Conservation (phyloP, 2,888 invertebrate genomes). For the Xestia xanthographa region DNA sequence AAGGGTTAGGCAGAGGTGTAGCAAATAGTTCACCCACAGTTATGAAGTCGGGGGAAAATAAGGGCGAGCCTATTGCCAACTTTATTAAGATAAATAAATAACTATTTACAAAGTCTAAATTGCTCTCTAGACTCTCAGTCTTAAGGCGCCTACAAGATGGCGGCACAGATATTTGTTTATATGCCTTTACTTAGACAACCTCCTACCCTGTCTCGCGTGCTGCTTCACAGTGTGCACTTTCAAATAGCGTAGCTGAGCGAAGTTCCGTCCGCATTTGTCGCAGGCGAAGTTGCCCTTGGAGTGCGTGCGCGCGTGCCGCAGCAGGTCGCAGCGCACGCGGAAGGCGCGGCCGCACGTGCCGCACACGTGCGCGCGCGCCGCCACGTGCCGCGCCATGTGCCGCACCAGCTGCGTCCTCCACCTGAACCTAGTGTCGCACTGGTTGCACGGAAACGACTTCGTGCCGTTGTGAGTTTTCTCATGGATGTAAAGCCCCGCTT, state of each 20-base stretch:
- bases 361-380: constrained; percentile 82
- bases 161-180: neutral
- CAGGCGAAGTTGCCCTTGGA: constrained; percentile 82
- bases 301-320: constrained; percentile 89
- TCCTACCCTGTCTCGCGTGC: constrained; percentile 64
- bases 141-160: neutral
- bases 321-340: constrained; percentile 84
- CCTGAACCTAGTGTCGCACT: constrained; percentile 84
- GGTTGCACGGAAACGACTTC: constrained; percentile 69
- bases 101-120: neutral
- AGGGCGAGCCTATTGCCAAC: neutral
- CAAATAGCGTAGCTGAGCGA: constrained; percentile 89
- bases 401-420: constrained; percentile 85
- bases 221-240: constrained; percentile 84
- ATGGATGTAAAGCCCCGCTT: constrained; percentile 88
- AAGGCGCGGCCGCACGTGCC: constrained; percentile 87
- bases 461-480: constrained; percentile 78
- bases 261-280: constrained; percentile 83
- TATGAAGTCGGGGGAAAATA: neutral
- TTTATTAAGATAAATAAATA: neutral
- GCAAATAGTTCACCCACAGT: neutral
- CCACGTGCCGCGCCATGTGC: constrained; percentile 85
- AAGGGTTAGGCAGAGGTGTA: too few relatives aligned
- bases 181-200: constrained; percentile 12
- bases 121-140: neutral